Percentiles rank a stretch among this genome's conserved stretches.
Evolutionary conservation across 2,113 vertebrate species (phyloP).

Genomic region (Girardinichthys multiradiatus): DNA sequence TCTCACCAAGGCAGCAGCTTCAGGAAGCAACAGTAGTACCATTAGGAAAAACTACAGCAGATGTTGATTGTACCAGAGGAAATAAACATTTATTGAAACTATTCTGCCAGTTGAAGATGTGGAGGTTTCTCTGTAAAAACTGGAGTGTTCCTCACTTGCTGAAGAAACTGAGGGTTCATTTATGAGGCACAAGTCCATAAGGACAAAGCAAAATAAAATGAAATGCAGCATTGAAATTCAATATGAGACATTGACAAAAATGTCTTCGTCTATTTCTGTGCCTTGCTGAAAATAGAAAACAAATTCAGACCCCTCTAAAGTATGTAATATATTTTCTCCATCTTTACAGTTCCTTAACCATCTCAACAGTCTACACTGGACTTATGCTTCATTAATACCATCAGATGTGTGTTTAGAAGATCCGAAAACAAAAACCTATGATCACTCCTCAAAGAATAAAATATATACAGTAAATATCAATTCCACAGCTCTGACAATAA

Average conservation of each 20-base stretch:
- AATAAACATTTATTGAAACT: conserved; percentile 61
- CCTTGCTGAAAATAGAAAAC: conserved; percentile 44
- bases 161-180: conserved; percentile 21
- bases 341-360: not conserved
- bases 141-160: not conserved
- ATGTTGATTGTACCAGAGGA: conserved; percentile 18
- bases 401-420: conserved; percentile 36
- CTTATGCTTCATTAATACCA: conserved; percentile 15
- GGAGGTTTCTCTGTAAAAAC: not conserved
- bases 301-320: conserved; percentile 37
- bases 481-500: conserved; percentile 36
- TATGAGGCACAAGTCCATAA: not conserved
- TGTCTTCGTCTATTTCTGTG: conserved; percentile 2
- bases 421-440: not conserved
- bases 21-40: not conserved
- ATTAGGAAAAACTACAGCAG: not conserved
- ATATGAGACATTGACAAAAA: conserved; percentile 4
- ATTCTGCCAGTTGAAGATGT: conserved; percentile 6
- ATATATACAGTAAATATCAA: conserved; percentile 35
- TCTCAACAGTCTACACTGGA: conserved; percentile 5
- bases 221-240: conserved; percentile 18
- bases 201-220: conserved; percentile 30
- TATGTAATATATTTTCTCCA: conserved; percentile 1
- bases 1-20: not conserved
- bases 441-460: conserved; percentile 30